Percentiles rank a stretch among this genome's conserved stretches.
Evolutionary conservation across 2,888 invertebrate genomes (phyloP).

Genomic region (Bugulina stolonifera): DNA sequence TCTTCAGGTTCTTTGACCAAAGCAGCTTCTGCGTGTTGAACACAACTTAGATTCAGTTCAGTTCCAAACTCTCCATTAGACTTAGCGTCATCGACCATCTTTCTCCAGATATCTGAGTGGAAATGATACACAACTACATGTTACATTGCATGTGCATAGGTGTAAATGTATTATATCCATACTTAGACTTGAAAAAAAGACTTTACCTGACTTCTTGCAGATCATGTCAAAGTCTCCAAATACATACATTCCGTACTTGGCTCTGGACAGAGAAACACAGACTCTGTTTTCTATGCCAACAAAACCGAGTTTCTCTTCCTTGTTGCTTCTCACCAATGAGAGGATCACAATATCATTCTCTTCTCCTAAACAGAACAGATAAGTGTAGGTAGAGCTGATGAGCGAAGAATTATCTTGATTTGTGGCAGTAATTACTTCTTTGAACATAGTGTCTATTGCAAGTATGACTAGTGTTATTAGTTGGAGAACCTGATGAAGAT

Average conservation of each 20-base stretch:
- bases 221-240: constrained; percentile 44
- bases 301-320: constrained; percentile 43
- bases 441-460: too few relatives aligned
- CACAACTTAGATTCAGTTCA: not conserved
- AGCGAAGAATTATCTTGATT: too few relatives aligned
- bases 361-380: constrained; percentile 43
- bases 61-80: not conserved
- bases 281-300: constrained; percentile 44
- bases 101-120: not conserved
- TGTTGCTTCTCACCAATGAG: constrained; percentile 49
- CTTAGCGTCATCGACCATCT: not conserved
- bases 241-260: constrained; percentile 46
- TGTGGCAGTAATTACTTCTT: too few relatives aligned
- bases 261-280: constrained; percentile 49
- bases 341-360: constrained; percentile 51
- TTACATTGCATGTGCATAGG: too few relatives aligned
- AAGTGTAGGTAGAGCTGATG: too few relatives aligned
- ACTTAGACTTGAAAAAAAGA: too few relatives aligned
- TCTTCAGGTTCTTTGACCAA: not conserved
- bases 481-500: too few relatives aligned
- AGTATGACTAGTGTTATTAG: too few relatives aligned
- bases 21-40: not conserved
- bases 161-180: too few relatives aligned
- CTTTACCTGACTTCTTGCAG: constrained; percentile 7
- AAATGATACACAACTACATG: too few relatives aligned